Percentiles rank a stretch among this genome's conserved stretches.
phyloP scores from a whole-genome alignment of 64 coral and sea anemone species.

The Trachythela sp. region DNA sequence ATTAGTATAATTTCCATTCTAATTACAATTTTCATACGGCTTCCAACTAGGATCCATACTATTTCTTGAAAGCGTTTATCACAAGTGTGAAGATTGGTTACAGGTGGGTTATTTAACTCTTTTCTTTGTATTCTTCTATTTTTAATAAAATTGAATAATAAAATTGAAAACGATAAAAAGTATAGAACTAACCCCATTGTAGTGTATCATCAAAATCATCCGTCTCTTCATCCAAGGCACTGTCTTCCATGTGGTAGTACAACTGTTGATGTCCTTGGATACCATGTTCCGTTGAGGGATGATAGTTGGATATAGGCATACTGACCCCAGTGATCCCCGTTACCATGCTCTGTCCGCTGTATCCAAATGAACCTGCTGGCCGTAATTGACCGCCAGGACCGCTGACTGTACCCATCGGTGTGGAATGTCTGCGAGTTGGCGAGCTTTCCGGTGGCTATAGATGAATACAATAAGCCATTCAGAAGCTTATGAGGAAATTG shows the following conservation, averaged over 20 bases:
- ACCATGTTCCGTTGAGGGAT: conserved; percentile 15
- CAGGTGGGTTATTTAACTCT: too few relatives aligned
- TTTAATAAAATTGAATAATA: too few relatives aligned
- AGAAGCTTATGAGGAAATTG: too few relatives aligned
- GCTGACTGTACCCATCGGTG: neutral
- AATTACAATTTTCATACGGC: too few relatives aligned
- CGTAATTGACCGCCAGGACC: neutral
- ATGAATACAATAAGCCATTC: neutral
- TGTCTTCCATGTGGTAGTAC: conserved; percentile 19
- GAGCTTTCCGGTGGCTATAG: neutral
- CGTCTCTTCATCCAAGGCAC: neutral
- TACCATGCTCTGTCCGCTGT: conserved; percentile 16
- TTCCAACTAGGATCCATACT: too few relatives aligned
- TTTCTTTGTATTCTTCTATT: too few relatives aligned
- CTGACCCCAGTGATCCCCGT: conserved; percentile 16
- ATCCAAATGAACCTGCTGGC: conserved; percentile 6
- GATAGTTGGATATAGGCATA: conserved; percentile 20
- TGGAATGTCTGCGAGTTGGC: neutral
- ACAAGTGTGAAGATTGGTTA: too few relatives aligned
- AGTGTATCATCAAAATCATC: neutral
- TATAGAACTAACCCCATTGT: neutral
- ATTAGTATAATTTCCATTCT: too few relatives aligned
- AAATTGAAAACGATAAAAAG: too few relatives aligned
- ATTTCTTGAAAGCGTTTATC: too few relatives aligned
- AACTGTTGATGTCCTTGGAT: conserved; percentile 5